Conservation (phyloP, 2,797 vertebrate genomes). For the Taeniopygia guttata region DNA sequence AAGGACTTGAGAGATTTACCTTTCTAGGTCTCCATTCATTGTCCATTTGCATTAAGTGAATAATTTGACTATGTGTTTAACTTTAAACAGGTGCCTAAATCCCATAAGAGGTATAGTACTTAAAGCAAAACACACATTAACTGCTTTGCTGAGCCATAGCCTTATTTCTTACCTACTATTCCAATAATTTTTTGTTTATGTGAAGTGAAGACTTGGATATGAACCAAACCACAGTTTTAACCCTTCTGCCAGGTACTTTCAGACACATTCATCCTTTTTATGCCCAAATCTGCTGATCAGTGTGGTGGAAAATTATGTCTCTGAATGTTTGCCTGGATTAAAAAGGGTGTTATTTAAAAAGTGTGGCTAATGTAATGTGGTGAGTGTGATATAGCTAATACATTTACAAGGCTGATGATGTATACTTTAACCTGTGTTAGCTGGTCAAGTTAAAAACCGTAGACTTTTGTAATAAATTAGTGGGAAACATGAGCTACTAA, state of each 20-base stretch:
- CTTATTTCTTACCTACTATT: background rate
- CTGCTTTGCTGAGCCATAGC: slow-evolving; percentile 17
- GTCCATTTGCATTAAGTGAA: slow-evolving; percentile 48
- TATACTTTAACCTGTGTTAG: background rate
- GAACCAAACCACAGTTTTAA: background rate
- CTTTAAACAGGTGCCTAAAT: slow-evolving; percentile 43
- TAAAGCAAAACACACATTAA: slow-evolving; percentile 9
- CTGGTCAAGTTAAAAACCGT: background rate
- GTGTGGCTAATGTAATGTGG: background rate
- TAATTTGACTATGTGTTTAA: slow-evolving; percentile 46
- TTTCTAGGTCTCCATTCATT: slow-evolving; percentile 38
- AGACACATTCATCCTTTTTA: background rate
- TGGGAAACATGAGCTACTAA: background rate
- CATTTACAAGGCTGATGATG: background rate
- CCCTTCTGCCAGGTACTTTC: slow-evolving; percentile 10
- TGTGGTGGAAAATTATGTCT: background rate
- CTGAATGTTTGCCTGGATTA: slow-evolving; percentile 15
- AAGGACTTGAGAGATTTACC: slow-evolving; percentile 56
- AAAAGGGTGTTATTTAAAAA: background rate
- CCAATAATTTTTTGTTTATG: background rate
- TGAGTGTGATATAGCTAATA: background rate
- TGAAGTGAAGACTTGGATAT: background rate
- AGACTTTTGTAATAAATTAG: background rate
- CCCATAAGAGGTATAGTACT: background rate
- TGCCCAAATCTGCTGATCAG: background rate